Percentiles rank a stretch among this genome's conserved stretches.
Conservation (phyloP, 1,140 invertebrate species). For the Bombus balteatus region DNA sequence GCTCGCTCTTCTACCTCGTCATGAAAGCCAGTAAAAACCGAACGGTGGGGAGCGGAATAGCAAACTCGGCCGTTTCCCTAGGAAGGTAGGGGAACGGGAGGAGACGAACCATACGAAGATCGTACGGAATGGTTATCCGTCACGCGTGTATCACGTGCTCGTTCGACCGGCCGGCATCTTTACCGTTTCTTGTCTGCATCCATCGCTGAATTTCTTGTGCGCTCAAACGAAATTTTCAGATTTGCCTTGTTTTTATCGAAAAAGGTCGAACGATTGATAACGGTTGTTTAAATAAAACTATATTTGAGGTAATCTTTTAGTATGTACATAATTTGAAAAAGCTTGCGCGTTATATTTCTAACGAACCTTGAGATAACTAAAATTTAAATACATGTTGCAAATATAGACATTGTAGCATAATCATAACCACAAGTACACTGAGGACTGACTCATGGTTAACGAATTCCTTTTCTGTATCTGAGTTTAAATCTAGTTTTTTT, state of each 20-base stretch:
- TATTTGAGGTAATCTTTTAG: neutral
- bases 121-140: slow-evolving; percentile 26
- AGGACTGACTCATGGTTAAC: too few relatives aligned
- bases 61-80: neutral
- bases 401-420: too few relatives aligned
- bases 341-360: too few relatives aligned
- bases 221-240: neutral
- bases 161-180: slow-evolving; percentile 41
- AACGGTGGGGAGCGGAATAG: neutral
- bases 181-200: slow-evolving; percentile 30
- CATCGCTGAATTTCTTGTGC: neutral
- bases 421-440: too few relatives aligned
- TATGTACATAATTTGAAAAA: too few relatives aligned
- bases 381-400: too few relatives aligned
- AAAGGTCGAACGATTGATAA: too few relatives aligned
- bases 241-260: too few relatives aligned
- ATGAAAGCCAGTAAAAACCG: neutral
- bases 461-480: neutral
- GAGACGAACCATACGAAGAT: slow-evolving; percentile 15
- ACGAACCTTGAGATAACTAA: too few relatives aligned
- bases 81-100: neutral
- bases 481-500: neutral
- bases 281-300: neutral
- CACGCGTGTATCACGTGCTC: slow-evolving; percentile 51
- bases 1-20: neutral